Conservation (phyloP, 2,113 vertebrate genomes). For the Oryzias curvinotus region DNA sequence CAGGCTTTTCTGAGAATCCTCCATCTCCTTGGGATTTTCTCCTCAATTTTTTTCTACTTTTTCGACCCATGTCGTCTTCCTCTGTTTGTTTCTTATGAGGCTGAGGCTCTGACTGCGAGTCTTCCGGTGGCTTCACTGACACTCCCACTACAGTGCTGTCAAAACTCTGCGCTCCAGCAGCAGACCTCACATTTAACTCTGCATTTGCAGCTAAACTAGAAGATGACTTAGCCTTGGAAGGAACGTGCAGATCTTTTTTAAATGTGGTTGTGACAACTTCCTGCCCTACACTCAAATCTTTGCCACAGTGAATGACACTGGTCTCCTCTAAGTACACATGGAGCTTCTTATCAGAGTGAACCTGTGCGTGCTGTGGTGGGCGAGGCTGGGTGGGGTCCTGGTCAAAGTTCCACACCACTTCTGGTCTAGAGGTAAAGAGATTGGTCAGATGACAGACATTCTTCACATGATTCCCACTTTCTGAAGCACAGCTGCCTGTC, state of each 20-base stretch:
- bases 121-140: slow-evolving; percentile 41
- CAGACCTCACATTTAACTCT: slow-evolving; percentile 22
- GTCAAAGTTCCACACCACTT: slow-evolving; percentile 46
- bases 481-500: slow-evolving; percentile 29
- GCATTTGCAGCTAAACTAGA: slow-evolving; percentile 11
- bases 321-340: slow-evolving; percentile 74
- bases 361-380: slow-evolving; percentile 17
- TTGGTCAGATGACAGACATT: slow-evolving; percentile 68
- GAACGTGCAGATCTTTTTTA: slow-evolving; percentile 48
- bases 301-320: slow-evolving; percentile 45
- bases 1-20: slow-evolving; percentile 16
- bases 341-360: slow-evolving; percentile 47
- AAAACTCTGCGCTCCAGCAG: slow-evolving; percentile 16
- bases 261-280: slow-evolving; percentile 48
- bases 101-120: slow-evolving; percentile 28
- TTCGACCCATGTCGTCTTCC: slow-evolving; percentile 67
- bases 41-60: slow-evolving; percentile 46
- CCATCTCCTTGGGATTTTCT: slow-evolving; percentile 64
- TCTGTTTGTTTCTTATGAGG: slow-evolving; percentile 37
- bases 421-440: slow-evolving; percentile 39
- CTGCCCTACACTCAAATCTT: slow-evolving; percentile 14
- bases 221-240: slow-evolving; percentile 32
- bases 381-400: slow-evolving; percentile 28
- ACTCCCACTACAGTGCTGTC: slow-evolving; percentile 45
- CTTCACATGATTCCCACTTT: slow-evolving; percentile 49